A percentile compares a stretch with the other conserved stretches of the same genome.
Evolutionary conservation across 30 jellyfish, hydroid and myxozoan species (phyloP).

Genomic region (Catostylus mosaicus): DNA sequence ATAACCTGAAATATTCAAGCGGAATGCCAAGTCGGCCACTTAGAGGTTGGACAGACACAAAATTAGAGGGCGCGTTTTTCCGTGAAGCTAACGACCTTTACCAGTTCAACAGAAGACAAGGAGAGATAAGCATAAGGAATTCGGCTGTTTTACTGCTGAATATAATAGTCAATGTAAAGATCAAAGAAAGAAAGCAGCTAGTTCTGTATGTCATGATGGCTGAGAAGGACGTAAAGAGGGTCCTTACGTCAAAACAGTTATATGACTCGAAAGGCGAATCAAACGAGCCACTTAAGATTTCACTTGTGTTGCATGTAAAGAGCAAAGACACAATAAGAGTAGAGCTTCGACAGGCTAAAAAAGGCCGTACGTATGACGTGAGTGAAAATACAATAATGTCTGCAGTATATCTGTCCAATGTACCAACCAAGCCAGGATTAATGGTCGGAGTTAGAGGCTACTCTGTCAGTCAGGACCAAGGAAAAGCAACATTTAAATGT

Average conservation of each 20-base stretch:
- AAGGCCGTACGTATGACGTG: background rate
- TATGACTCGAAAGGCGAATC: background rate
- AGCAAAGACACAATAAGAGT: slow-evolving; percentile 38
- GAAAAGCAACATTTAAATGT: slow-evolving; percentile 17
- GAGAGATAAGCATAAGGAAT: slow-evolving; percentile 31
- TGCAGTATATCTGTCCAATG: slow-evolving; percentile 41
- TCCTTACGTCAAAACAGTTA: background rate
- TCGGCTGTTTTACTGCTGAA: slow-evolving; percentile 22
- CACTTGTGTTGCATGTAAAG: slow-evolving; percentile 35
- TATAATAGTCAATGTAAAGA: slow-evolving; percentile 7
- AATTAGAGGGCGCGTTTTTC: slow-evolving; percentile 35
- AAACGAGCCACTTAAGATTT: slow-evolving; percentile 5
- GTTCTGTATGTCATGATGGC: slow-evolving; percentile 5
- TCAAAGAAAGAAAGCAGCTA: background rate
- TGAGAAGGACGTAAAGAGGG: slow-evolving; percentile 16
- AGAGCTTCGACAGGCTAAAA: background rate
- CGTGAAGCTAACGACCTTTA: background rate
- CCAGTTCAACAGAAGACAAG: slow-evolving; percentile 47
- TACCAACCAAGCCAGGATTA: slow-evolving; percentile 56
- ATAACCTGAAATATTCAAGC: background rate
- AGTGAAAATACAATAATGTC: slow-evolving; percentile 40
- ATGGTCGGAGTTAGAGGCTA: slow-evolving; percentile 35
- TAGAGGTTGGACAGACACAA: slow-evolving; percentile 28
- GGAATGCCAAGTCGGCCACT: slow-evolving; percentile 1
- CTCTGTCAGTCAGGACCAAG: background rate